These are phyloP conservation scores for Eristalinus aeneus DNA, from an alignment of 2,888 invertebrate genomes.

Conservation along the genomic window DNA sequence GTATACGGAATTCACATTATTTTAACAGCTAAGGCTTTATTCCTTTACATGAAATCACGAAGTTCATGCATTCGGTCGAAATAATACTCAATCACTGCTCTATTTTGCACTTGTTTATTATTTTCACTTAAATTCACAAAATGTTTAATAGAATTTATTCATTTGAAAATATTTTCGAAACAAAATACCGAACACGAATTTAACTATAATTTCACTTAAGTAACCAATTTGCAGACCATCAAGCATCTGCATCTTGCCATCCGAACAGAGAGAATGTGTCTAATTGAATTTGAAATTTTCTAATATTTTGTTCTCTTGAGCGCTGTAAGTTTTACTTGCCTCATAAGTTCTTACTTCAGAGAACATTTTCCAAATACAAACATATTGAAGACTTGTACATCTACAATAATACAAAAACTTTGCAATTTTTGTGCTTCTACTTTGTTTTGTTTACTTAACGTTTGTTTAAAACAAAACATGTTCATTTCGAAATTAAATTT, in stretches of 20 bases:
- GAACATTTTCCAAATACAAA: background rate
- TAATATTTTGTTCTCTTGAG: conserved; percentile 22
- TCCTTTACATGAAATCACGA: background rate
- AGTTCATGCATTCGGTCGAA: background rate
- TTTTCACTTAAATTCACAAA: conserved; percentile 31
- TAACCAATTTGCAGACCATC: conserved; percentile 35
- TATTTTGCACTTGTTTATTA: conserved; percentile 11
- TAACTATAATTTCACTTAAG: conserved; percentile 31
- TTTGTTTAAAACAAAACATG: conserved; percentile 31
- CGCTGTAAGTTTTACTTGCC: background rate
- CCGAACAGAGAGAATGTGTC: conserved; percentile 3
- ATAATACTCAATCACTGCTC: background rate
- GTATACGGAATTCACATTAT: background rate
- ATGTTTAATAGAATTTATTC: conserved; percentile 13
- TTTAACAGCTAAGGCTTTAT: background rate
- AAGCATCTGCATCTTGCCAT: conserved; percentile 4
- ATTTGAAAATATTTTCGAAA: background rate
- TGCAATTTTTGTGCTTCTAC: conserved; percentile 23
- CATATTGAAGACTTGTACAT: too few relatives aligned
- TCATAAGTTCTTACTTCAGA: background rate
- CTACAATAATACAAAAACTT: conserved; percentile 1
- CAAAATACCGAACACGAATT: conserved; percentile 17
- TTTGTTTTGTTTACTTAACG: conserved; percentile 29
- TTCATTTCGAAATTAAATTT: conserved; percentile 17
- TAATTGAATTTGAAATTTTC: conserved; percentile 26